phyloP scores from a whole-genome alignment of 1,140 invertebrate species.

The Polypedilum pembai region DNA sequence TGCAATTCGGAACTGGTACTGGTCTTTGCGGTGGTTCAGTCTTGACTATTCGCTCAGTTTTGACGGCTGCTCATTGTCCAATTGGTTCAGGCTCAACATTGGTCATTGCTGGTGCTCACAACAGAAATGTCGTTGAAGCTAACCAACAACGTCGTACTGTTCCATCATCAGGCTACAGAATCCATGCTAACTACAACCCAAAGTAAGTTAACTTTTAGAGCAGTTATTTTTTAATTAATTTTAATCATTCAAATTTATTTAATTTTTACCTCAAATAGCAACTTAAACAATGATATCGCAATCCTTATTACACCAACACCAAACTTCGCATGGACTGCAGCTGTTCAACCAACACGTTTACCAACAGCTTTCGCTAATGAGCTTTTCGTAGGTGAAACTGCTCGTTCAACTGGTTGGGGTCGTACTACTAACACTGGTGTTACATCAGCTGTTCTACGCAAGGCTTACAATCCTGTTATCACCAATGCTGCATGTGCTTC shows the following conservation, averaged over 20 bases:
- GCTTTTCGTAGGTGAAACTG: background rate
- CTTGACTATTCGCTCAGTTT: too few species aligned
- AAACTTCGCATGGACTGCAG: background rate
- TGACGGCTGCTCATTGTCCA: constrained; percentile 21
- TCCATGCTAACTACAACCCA: constrained; percentile 16
- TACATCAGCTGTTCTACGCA: background rate
- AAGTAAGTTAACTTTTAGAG: too few species aligned
- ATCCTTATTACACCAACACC: background rate
- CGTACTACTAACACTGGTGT: background rate
- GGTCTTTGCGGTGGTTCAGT: constrained; percentile 53
- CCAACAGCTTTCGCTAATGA: background rate
- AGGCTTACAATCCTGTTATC: background rate
- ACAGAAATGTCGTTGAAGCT: background rate
- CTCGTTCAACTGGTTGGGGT: background rate
- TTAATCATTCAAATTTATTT: too few species aligned
- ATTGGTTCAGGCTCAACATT: background rate
- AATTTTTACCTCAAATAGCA: too few species aligned
- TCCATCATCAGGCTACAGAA: background rate
- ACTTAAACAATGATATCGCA: too few species aligned
- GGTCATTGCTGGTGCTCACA: background rate
- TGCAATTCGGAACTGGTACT: constrained; percentile 39
- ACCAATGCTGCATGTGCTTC: background rate
- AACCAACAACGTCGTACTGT: background rate
- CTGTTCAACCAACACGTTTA: background rate
- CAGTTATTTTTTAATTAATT: too few species aligned